phyloP scores from a whole-genome alignment of 2,888 invertebrate genomes.

The Schrankia costaestrigalis region DNA sequence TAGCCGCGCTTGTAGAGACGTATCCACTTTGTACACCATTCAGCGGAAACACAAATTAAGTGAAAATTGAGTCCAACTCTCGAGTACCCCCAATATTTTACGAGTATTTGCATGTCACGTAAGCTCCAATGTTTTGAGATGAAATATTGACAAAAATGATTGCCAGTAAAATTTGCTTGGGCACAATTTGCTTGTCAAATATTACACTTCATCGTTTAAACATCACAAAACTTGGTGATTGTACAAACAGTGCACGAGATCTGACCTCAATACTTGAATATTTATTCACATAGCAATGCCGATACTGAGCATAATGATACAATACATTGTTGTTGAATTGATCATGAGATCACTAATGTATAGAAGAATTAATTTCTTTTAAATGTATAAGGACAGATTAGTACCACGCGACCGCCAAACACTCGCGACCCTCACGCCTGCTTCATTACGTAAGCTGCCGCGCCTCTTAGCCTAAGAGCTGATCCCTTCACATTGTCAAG shows the following conservation, averaged over 20 bases:
- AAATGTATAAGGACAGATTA: conserved; percentile 19
- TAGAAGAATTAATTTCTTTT: conserved; percentile 17
- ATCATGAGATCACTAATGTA: background rate
- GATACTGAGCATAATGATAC: conserved; percentile 36
- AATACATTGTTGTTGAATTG: conserved; percentile 10
- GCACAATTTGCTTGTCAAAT: conserved; percentile 54
- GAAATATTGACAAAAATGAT: conserved; percentile 53
- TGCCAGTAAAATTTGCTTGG: conserved; percentile 37
- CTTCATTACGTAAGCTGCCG: conserved; percentile 62
- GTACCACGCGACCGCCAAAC: conserved; percentile 47
- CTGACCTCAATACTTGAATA: conserved; percentile 66
- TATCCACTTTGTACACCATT: too few relatives aligned
- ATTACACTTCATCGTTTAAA: conserved; percentile 58
- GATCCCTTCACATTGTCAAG: conserved; percentile 72
- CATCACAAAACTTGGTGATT: conserved; percentile 48
- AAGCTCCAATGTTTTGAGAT: conserved; percentile 31
- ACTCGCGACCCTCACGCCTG: conserved; percentile 55
- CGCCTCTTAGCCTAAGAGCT: conserved; percentile 57
- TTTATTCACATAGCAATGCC: conserved; percentile 50
- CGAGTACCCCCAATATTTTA: conserved; percentile 20
- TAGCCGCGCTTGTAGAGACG: too few relatives aligned
- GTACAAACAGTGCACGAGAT: conserved; percentile 56
- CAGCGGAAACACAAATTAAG: too few relatives aligned
- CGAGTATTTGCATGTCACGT: conserved; percentile 26
- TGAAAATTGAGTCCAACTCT: conserved; percentile 12